These are phyloP conservation scores for Petrocephalus microphthalmus DNA, from an alignment of 2,113 vertebrate genomes.

Conservation along the genomic window DNA sequence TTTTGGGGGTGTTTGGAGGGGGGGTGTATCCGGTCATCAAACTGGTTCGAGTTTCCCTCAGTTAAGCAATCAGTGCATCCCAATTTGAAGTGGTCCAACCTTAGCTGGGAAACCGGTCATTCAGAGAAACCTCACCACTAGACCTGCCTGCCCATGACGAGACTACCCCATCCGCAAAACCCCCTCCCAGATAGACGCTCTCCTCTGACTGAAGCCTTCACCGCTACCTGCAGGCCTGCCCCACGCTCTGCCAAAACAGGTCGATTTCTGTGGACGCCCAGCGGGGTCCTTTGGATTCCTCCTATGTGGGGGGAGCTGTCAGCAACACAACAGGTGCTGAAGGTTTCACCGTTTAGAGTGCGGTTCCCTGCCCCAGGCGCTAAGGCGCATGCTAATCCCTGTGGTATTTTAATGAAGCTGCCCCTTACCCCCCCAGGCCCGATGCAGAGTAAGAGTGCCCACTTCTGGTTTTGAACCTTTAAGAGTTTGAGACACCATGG, in stretches of 20 bases:
- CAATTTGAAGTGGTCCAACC: conserved; percentile 16
- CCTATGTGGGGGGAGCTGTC: conserved; percentile 27
- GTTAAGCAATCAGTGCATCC: conserved; percentile 21
- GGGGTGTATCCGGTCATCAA: neutral
- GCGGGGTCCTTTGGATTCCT: conserved; percentile 36
- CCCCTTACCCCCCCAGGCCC: conserved; percentile 45
- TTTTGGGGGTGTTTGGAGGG: neutral
- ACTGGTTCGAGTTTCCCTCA: neutral
- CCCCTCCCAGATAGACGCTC: conserved; percentile 51
- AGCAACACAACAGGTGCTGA: conserved; percentile 55
- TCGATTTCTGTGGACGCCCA: conserved; percentile 52
- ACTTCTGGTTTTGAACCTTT: conserved; percentile 16
- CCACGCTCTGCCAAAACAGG: conserved; percentile 60
- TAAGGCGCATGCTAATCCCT: conserved; percentile 52
- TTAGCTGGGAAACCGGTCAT: conserved; percentile 22
- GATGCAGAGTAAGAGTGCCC: conserved; percentile 39
- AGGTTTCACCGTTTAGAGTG: conserved; percentile 52
- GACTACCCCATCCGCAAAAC: conserved; percentile 38
- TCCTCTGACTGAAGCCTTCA: conserved; percentile 46
- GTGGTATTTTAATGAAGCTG: conserved; percentile 63
- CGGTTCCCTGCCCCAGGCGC: conserved; percentile 38
- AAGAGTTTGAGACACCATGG: conserved; percentile 29
- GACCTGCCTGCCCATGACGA: conserved; percentile 44
- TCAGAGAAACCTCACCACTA: conserved; percentile 28
- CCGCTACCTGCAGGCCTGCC: conserved; percentile 35